These are phyloP conservation scores for Corythornis cristatus DNA, from an alignment of 2,113 vertebrate genomes.

Conservation along the genomic window DNA sequence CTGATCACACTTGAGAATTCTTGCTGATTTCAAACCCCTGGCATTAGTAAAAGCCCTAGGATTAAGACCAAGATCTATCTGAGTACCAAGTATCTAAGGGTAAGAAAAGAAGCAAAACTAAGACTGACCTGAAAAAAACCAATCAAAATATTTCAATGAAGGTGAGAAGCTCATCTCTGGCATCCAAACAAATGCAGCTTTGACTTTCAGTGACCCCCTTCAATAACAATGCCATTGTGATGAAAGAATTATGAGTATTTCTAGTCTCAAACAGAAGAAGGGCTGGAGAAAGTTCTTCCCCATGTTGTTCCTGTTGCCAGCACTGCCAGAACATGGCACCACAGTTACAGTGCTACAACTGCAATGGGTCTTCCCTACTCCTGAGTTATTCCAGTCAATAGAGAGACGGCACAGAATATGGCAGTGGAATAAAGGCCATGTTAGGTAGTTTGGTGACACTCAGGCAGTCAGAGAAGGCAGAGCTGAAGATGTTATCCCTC, in stretches of 20 bases:
- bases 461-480: neutral
- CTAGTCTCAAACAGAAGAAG: neutral
- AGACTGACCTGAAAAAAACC: neutral
- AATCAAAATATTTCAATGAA: neutral
- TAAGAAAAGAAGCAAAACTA: constrained; percentile 1
- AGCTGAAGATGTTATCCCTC: neutral
- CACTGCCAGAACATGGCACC: neutral
- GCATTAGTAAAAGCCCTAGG: neutral
- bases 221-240: neutral
- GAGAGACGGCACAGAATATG: neutral
- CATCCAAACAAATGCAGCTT: neutral
- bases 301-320: neutral
- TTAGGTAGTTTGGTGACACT: neutral
- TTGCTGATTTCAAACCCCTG: neutral
- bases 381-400: neutral
- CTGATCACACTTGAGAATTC: neutral
- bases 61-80: neutral
- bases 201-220: neutral
- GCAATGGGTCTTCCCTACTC: rapidly evolving
- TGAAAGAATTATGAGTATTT: neutral
- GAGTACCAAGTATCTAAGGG: neutral
- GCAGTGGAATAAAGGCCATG: neutral
- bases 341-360: neutral
- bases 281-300: neutral
- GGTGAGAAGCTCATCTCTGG: neutral